Conservation (phyloP, 2,113 vertebrate species). For the Albula goreensis region DNA sequence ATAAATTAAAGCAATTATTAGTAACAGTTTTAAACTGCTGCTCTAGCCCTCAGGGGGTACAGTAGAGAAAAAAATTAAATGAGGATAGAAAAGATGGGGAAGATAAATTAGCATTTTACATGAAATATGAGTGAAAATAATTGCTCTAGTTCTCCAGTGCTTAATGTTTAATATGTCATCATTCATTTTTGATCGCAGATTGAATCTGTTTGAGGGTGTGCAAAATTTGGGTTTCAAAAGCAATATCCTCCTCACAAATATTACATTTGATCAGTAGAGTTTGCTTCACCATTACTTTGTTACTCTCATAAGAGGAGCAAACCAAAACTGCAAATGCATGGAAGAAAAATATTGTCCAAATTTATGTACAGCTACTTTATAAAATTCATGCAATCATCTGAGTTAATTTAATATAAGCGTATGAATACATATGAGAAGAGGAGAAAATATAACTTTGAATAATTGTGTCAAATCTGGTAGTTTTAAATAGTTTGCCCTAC, state of each 20-base stretch:
- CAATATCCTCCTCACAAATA: neutral
- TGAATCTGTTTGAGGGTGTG: slow-evolving; percentile 29
- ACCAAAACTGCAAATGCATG: neutral
- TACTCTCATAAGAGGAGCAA: neutral
- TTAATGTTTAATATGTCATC: slow-evolving; percentile 69
- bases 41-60: slow-evolving; percentile 31
- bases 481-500: no score
- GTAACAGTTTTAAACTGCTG: slow-evolving; percentile 29
- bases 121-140: slow-evolving; percentile 71
- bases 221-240: slow-evolving; percentile 1
- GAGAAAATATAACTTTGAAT: no score
- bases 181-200: slow-evolving; percentile 52
- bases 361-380: no score
- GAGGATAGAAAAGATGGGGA: slow-evolving; percentile 34
- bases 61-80: slow-evolving; percentile 50
- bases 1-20: slow-evolving; percentile 44
- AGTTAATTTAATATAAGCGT: no score
- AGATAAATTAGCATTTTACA: slow-evolving; percentile 61
- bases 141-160: slow-evolving; percentile 63
- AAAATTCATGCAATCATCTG: no score
- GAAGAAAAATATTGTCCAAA: no score
- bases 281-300: neutral
- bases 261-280: neutral
- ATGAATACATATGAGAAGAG: no score
- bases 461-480: no score